A percentile compares a stretch with the other conserved stretches of the same genome.
These are phyloP conservation scores for Macrophya annulata DNA, from an alignment of 2,888 invertebrate genomes.

Conservation along the genomic window DNA sequence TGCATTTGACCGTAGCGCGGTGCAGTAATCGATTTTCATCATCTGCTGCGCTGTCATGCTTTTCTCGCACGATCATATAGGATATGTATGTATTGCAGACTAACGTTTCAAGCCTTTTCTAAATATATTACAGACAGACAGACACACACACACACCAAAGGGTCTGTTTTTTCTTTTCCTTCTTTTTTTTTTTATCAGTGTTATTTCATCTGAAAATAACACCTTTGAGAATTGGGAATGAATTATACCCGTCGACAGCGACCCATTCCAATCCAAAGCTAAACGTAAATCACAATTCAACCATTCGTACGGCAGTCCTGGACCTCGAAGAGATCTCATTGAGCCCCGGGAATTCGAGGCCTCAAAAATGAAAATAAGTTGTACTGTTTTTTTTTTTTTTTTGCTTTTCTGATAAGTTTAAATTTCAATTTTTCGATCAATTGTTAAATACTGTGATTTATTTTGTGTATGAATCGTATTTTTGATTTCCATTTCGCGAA, in stretches of 20 bases:
- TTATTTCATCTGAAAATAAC: conserved; percentile 51
- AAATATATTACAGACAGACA: background rate
- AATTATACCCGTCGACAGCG: conserved; percentile 45
- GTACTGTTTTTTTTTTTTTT: background rate
- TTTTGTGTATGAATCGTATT: background rate
- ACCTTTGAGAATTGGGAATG: conserved; percentile 48
- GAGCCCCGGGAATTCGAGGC: conserved; percentile 1
- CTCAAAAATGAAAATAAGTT: background rate
- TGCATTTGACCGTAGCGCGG: background rate
- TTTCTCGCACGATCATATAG: background rate
- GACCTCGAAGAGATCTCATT: conserved; percentile 19
- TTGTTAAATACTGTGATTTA: background rate
- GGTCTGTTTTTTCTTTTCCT: background rate
- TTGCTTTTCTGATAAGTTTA: background rate
- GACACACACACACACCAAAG: background rate
- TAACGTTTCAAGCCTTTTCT: background rate
- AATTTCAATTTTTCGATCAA: background rate
- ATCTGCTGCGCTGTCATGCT: background rate
- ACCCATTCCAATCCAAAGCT: conserved; percentile 29
- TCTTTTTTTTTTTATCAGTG: conserved; percentile 1
- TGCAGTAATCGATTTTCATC: conserved; percentile 24
- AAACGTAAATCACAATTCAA: conserved; percentile 48
- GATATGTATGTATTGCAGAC: background rate
- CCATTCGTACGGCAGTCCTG: conserved; percentile 31
- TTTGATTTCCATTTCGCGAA: background rate